Conservation (phyloP, 1,140 invertebrate genomes). For the Zaprionus nigranus region DNA sequence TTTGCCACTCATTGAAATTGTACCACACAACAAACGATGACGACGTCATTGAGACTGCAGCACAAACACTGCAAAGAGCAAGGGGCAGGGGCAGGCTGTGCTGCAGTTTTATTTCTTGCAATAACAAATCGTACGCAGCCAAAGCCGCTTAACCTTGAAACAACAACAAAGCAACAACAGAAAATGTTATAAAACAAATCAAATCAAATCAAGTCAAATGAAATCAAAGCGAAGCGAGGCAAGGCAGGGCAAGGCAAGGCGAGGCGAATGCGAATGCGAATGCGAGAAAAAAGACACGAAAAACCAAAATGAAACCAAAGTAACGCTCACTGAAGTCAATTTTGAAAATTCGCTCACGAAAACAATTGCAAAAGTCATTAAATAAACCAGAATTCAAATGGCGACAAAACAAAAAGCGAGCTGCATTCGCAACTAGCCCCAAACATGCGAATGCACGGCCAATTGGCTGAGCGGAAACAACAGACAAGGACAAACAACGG, state of each 20-base stretch:
- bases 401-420: slow-evolving; percentile 53
- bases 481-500: slow-evolving; percentile 40
- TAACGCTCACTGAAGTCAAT: slow-evolving; percentile 69
- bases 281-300: background rate
- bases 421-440: slow-evolving; percentile 71
- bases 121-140: slow-evolving; percentile 65
- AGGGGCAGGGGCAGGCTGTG: background rate
- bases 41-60: slow-evolving; percentile 24
- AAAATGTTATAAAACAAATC: slow-evolving; percentile 32
- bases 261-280: background rate
- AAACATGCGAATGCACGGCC: slow-evolving; percentile 18
- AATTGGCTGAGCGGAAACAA: slow-evolving; percentile 46
- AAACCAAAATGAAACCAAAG: slow-evolving; percentile 42
- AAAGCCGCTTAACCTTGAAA: slow-evolving; percentile 72
- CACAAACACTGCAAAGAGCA: background rate
- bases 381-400: slow-evolving; percentile 81
- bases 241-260: slow-evolving; percentile 10
- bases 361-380: slow-evolving; percentile 82
- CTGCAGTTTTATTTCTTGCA: slow-evolving; percentile 67
- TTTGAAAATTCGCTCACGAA: slow-evolving; percentile 82
- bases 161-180: slow-evolving; percentile 46
- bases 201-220: slow-evolving; percentile 25
- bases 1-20: slow-evolving; percentile 73
- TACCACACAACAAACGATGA: slow-evolving; percentile 55
- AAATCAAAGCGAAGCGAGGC: slow-evolving; percentile 6